Evolutionary conservation across 2,888 invertebrate genomes (phyloP).

Genomic region (Drosophila kanekoi): DNA sequence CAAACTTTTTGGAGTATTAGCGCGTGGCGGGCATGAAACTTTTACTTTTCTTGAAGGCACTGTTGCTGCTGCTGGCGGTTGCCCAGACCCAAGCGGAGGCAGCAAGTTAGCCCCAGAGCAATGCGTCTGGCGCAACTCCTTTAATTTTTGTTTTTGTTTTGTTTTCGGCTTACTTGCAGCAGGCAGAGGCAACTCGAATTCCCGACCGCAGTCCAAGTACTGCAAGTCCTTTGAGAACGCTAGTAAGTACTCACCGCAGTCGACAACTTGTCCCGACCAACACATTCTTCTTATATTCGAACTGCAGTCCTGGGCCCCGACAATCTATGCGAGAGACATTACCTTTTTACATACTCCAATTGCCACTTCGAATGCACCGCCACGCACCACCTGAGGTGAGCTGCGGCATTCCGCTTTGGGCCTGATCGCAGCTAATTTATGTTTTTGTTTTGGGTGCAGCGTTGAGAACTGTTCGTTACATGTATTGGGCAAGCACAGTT

Average conservation of each 20-base stretch:
- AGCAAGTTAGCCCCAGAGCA: constrained; percentile 20
- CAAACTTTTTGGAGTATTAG: constrained; percentile 41
- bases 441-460: constrained; percentile 2
- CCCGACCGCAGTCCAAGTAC: constrained; percentile 19
- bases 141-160: not conserved
- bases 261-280: not conserved
- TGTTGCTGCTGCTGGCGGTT: constrained; percentile 16
- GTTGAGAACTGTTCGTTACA: not conserved
- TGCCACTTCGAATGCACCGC: constrained; percentile 11
- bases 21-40: constrained; percentile 54
- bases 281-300: too few relatives aligned
- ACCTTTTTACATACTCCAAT: not conserved
- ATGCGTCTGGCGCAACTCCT: constrained; percentile 9
- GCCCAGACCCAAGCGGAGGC: not conserved
- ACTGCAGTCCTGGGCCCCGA: not conserved
- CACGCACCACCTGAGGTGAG: not conserved
- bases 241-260: constrained; percentile 17
- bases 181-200: not conserved
- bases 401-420: too few relatives aligned
- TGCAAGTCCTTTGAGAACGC: constrained; percentile 10
- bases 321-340: constrained; percentile 15
- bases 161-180: constrained; percentile 18
- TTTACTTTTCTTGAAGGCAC: constrained; percentile 53
- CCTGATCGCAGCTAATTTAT: not conserved
- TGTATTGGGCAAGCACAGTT: not conserved